Base-by-base conservation (phyloP, 2,113 vertebrate genomes). In the Merops nubicus region DNA sequence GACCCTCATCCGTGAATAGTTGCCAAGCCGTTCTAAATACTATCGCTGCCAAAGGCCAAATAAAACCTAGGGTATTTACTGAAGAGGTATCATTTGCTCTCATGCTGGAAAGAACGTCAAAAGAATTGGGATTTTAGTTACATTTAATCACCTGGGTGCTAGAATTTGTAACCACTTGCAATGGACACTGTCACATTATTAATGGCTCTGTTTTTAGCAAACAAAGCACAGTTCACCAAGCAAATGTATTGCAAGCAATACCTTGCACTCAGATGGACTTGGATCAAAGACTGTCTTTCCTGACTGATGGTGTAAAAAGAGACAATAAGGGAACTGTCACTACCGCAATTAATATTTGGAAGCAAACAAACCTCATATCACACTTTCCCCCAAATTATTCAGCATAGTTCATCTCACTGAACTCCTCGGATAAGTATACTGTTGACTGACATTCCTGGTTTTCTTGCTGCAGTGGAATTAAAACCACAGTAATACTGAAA, bases 11-110 rank as follows among this genome's bases (percentile, higher is more conserved):
- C 86, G 38, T 7, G 67, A 88, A 74, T 11, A 57, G 50, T 19
- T 96, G 90, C 93, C 93, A 96, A 88, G 75, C 5, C 34, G 74
- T 43, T 88, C 50, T 63, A 80, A 91, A 95, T 48, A 63, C 84
- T 75, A 36, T 33, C 73, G 59, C 42, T 80, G 82, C 21, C 91
- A 84, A 59, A 86, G 83, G 76, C 72, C 64, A 86, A 87, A 70
- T 75, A 93, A 94, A 94, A 64, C 42, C 67, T 9, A 80, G 31
- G 5, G 2, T 80, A 89, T 89, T 94, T 85, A 63, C 78, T 76
- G 65, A 93, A 91, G 57, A 95, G 74, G 81, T 69, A 94, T 34
- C 40, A 86, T 60, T 21, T 63, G 43, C 47, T 94, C 51, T 94
- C 73, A 60, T 76, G 56, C 43, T 92, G 56, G 48, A 56, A 4